Base-by-base conservation (phyloP, 1,140 invertebrate genomes). In the Portunus trituberculatus region DNA sequence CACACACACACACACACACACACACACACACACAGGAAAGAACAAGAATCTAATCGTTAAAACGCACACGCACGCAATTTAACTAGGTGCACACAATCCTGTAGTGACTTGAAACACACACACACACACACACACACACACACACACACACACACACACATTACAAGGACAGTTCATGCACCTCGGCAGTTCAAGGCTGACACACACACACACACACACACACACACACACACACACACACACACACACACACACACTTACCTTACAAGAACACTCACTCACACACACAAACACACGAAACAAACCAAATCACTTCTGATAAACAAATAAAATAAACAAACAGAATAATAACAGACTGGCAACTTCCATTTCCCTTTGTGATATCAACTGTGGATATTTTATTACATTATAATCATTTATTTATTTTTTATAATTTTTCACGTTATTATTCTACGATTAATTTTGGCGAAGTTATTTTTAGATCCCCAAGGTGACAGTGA, bases 1-100 rank as follows among this genome's bases (percentile, higher is more conserved):
- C 67, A 76, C 67, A 76, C 67, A 76, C 67, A 76, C 67, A 76
- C 67, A 76, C 67, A 76, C 67, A 76, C 67, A 76, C 67, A 76
- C 67, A 76, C 67, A 76, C 67, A 76, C 67, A 76, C 67, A 76
- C 67, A 76, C 67, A 76, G 10, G 20, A 10, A 12, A 25, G 20
- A 76, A 76, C 7, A 76, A 76, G 20, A 76, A 76, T 7, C 48
- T 14, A 6, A 52, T 14, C 20, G 20, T 25, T 4, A 76, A 76
- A 76, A 10, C 59, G 20, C 10, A 76, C 59, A 76, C 48, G 6
- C 52, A 59, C 52, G 8, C 16, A 59, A 59, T 59, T 20, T 59
- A 59, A 59, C 12, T 59, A 59, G 52, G 52, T 76, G 20, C 67
- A 25, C n/a, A 76, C 67, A n/a, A 76, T 7, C 52, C 52, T 59